Percentiles rank a stretch among this genome's conserved stretches.
Conservation (phyloP, 2,797 vertebrate species). For the Amphiprion clarkii region DNA sequence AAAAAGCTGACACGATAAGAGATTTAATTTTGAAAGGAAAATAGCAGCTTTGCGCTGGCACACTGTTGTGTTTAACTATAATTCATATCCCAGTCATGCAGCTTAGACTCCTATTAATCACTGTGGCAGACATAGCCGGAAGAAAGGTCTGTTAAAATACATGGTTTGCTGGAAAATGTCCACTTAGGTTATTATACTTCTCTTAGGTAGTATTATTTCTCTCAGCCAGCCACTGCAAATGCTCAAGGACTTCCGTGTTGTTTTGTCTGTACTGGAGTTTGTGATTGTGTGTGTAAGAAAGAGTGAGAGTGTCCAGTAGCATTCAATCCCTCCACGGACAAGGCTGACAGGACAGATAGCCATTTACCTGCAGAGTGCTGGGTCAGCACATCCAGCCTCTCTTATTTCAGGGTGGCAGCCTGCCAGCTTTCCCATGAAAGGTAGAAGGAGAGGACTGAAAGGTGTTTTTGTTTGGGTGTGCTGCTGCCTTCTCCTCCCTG, state of each 20-base stretch:
- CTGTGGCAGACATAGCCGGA: conserved; percentile 26
- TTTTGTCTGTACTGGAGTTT: conserved; percentile 27
- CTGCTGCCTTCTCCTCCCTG: conserved; percentile 23
- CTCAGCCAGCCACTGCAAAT: conserved; percentile 11
- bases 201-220: conserved; percentile 22
- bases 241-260: conserved; percentile 25
- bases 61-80: neutral
- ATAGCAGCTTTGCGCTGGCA: neutral
- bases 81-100: conserved; percentile 41
- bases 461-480: conserved; percentile 68
- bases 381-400: conserved; percentile 71
- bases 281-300: conserved; percentile 26
- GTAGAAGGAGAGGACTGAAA: conserved; percentile 47
- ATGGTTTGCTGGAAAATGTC: conserved; percentile 28
- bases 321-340: conserved; percentile 45
- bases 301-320: conserved; percentile 28
- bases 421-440: conserved; percentile 55
- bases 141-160: conserved; percentile 41
- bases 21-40: conserved; percentile 1
- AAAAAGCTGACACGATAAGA: neutral
- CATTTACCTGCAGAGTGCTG: conserved; percentile 72
- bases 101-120: conserved; percentile 19
- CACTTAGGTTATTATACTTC: conserved; percentile 43
- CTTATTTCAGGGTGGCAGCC: conserved; percentile 61
- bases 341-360: conserved; percentile 69